Conservation (phyloP, 1,140 invertebrate genomes). For the Anastrepha obliqua region DNA sequence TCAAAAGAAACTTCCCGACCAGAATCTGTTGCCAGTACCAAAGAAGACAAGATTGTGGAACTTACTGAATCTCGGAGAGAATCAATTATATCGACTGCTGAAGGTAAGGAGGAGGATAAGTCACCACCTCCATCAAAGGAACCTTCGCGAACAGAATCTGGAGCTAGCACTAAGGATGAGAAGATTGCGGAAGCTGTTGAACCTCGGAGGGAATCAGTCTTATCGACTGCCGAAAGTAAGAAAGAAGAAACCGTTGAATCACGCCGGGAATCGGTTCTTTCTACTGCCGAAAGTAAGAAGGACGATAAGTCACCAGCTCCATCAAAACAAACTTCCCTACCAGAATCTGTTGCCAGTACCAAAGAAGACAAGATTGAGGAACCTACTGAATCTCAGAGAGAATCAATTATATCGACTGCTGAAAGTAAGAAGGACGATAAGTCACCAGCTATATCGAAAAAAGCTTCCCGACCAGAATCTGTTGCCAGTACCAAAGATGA, state of each 20-base stretch:
- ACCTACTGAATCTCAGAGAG: conserved; percentile 50
- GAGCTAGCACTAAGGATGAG: neutral
- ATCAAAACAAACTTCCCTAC: conserved; percentile 57
- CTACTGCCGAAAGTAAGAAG: conserved; percentile 61
- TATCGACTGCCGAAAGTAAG: no score
- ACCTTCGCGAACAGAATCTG: neutral
- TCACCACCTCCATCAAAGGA: conserved; percentile 13
- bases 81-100: neutral
- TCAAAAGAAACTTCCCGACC: conserved; percentile 63
- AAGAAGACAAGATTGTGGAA: conserved; percentile 51
- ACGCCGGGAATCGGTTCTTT: conserved; percentile 60
- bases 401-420: conserved; percentile 34
- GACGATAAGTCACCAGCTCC: conserved; percentile 62
- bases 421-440: conserved; percentile 58
- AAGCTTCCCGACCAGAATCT: conserved; percentile 62
- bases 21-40: conserved; percentile 60
- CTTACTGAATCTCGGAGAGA: neutral
- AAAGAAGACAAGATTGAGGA: conserved; percentile 57
- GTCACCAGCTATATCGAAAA: conserved; percentile 32
- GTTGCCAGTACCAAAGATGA: conserved; percentile 51
- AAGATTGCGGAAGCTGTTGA: neutral
- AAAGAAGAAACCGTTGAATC: conserved; percentile 44
- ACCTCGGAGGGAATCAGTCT: no score
- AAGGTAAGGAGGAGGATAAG: conserved; percentile 38
- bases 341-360: conserved; percentile 55